Base-by-base conservation (phyloP, 2,888 invertebrate species). In the Danaus chrysippus region DNA sequence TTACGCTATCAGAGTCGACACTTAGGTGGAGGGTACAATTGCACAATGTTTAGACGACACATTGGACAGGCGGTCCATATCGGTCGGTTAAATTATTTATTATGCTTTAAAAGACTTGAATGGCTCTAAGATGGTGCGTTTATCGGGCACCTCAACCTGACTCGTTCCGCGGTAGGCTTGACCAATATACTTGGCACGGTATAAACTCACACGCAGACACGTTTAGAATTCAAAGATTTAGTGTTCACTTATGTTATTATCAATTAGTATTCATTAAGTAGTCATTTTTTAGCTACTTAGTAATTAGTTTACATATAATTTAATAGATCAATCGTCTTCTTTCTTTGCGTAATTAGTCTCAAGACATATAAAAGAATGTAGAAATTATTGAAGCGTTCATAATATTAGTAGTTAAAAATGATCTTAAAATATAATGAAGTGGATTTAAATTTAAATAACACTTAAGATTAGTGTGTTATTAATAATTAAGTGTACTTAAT, bases 41-140 rank as follows among this genome's bases (percentile, higher is more conserved):
- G 77, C 83, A 79, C 83, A 87, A 87, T 73, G 69, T 71, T 76
- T 75, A 77, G 78, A 78, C 75, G 54, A 56, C 58, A 62, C 81
- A 82, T 82, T 75, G 71, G 71, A 77, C 81, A 80, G 83, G 82
- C 75, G 73, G 72, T 71, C 73, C 74, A 69, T 82, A 83, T 81
- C 81, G 68, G 70, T 58, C 60, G 66, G 67, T 72, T 79, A 76
- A 80, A 70, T 83, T 83, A 79, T 80, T 78, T 55, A 63, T 66
- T 62, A 77, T 78, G 76, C 68, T 76, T 77, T 79, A 73, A 78
- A 65, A 78, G 70, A 74, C 73, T 76, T 78, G 76, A 78, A 81
- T 78, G 76, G 75, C 70, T 73, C 76, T 78, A 77, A 77, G 71
- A 73, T 73, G 71, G 72, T 68, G 70, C 76, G 73, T 78, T 81